Evolutionary conservation across 2,888 invertebrate genomes (phyloP).

Genomic region (Tricholauxania praeusta): DNA sequence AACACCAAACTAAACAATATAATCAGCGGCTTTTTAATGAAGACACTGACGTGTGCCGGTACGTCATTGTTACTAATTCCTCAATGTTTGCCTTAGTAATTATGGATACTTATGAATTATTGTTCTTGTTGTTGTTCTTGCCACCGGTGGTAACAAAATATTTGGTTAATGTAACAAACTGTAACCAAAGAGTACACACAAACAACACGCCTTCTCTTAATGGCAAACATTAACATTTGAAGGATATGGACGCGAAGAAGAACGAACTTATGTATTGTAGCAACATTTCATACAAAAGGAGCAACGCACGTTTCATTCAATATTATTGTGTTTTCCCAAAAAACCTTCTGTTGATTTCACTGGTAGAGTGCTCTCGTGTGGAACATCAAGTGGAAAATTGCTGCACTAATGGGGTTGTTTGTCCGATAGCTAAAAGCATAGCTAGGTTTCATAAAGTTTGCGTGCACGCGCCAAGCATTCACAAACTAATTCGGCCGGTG

Average conservation of each 20-base stretch:
- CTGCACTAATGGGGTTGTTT: constrained; percentile 33
- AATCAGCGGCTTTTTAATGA: constrained; percentile 60
- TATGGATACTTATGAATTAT: constrained; percentile 13
- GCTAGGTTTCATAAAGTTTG: background rate
- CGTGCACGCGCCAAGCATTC: constrained; percentile 13
- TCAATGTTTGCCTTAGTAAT: constrained; percentile 24
- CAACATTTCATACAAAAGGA: constrained; percentile 1
- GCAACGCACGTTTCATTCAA: background rate
- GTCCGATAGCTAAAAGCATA: constrained; percentile 26
- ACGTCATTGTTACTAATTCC: constrained; percentile 21
- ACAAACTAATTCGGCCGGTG: background rate
- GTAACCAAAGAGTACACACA: background rate
- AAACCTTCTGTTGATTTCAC: too few relatives aligned
- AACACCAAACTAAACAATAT: constrained; percentile 44
- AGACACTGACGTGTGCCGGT: constrained; percentile 13
- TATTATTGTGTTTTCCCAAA: too few relatives aligned
- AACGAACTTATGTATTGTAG: background rate
- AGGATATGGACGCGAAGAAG: background rate
- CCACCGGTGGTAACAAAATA: background rate
- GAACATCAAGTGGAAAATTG: constrained; percentile 36
- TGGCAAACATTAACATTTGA: background rate
- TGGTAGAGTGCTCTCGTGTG: background rate
- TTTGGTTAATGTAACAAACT: constrained; percentile 4
- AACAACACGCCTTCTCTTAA: constrained; percentile 11
- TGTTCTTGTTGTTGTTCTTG: background rate